phyloP scores from a whole-genome alignment of 1,140 invertebrate genomes.

The Goniozus legneri region DNA sequence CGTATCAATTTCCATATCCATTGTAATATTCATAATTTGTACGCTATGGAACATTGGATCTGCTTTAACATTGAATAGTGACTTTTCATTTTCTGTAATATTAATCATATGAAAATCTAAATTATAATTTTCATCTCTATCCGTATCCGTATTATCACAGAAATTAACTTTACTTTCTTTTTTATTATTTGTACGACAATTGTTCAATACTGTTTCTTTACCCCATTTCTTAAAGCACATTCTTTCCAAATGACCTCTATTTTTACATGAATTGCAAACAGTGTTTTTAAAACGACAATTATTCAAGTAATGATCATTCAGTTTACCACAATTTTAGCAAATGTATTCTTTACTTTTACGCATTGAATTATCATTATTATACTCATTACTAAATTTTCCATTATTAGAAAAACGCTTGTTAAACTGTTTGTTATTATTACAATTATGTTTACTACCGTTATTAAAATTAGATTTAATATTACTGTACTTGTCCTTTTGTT shows the following conservation, averaged over 20 bases:
- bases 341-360: background rate
- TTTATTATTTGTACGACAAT: no score
- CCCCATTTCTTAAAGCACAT: background rate
- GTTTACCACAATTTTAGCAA: background rate
- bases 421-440: background rate
- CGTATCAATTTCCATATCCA: background rate
- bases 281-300: background rate
- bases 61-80: no score
- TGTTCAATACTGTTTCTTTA: no score
- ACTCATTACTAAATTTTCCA: background rate
- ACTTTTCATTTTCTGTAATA: no score
- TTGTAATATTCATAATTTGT: background rate
- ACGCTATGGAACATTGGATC: constrained; percentile 1
- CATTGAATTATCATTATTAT: background rate
- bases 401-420: background rate
- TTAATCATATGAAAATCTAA: no score
- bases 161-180: no score
- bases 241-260: background rate
- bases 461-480: background rate
- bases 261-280: background rate
- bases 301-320: background rate
- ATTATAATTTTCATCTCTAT: no score
- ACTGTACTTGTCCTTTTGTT: background rate
- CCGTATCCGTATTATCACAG: no score
- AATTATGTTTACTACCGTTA: background rate